A percentile compares a stretch with the other conserved stretches of the same genome.
Conservation (phyloP, 2,888 invertebrate genomes). For the Drosophila barbarae region DNA sequence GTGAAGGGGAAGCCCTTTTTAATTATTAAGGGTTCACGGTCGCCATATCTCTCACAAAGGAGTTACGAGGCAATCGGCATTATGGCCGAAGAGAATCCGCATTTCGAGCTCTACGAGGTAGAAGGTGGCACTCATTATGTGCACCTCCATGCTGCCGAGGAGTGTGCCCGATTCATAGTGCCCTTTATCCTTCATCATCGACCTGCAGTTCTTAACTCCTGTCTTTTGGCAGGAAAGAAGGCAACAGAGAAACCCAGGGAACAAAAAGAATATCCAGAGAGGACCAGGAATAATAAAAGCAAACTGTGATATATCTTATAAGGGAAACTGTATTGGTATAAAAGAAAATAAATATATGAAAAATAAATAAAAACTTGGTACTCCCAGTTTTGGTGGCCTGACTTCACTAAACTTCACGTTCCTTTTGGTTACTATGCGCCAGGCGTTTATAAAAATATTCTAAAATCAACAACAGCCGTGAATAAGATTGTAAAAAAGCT, state of each 20-base stretch:
- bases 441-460: not conserved
- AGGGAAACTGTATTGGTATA: not conserved
- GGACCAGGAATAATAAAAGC: not conserved
- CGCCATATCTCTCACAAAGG: slow-evolving; percentile 79
- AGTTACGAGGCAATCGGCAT: not conserved
- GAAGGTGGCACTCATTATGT: slow-evolving; percentile 45
- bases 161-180: slow-evolving; percentile 80
- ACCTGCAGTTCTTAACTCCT: not conserved
- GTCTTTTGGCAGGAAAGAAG: not conserved
- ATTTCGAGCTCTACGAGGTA: slow-evolving; percentile 83
- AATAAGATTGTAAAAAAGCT: not conserved
- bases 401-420: not conserved
- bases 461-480: not conserved
- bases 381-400: not conserved
- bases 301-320: not conserved
- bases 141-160: not conserved
- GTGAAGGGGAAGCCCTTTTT: slow-evolving; percentile 82
- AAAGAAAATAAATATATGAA: not conserved
- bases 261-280: not conserved
- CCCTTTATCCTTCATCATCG: slow-evolving; percentile 39
- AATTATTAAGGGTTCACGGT: slow-evolving; percentile 81
- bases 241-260: not conserved
- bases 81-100: slow-evolving; percentile 77
- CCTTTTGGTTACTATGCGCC: not conserved
- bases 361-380: not conserved